A percentile compares a stretch with the other conserved stretches of the same genome.
Conservation (phyloP, 2,797 vertebrate genomes). For the Bradypus variegatus region DNA sequence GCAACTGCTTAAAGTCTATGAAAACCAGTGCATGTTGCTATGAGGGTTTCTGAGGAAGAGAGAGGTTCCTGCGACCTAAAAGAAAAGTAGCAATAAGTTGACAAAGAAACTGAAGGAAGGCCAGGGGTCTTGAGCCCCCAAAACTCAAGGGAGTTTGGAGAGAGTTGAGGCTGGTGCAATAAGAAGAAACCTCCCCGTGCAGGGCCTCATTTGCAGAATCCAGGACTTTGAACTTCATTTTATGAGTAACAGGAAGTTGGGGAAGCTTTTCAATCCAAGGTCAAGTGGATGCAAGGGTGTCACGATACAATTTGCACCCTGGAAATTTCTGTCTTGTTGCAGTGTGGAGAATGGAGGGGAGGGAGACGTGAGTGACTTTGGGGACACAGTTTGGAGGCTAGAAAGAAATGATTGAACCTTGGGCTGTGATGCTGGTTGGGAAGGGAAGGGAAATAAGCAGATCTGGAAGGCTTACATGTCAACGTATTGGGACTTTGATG, state of each 20-base stretch:
- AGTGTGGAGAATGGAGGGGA: background rate
- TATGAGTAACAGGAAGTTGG: background rate
- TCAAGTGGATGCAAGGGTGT: background rate
- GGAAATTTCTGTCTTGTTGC: background rate
- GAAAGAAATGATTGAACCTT: background rate
- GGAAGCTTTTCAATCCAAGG: background rate
- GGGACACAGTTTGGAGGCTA: background rate
- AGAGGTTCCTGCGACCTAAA: no score
- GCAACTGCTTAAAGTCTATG: fast-evolving
- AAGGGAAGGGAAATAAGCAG: background rate
- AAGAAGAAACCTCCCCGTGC: no score
- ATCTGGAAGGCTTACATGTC: background rate
- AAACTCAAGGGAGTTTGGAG: background rate
- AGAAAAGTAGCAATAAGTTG: no score
- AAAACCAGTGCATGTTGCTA: background rate
- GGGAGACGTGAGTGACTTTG: background rate
- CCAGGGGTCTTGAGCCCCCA: background rate
- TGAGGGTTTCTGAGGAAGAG: background rate
- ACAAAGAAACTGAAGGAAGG: background rate
- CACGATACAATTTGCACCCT: background rate
- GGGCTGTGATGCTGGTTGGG: background rate
- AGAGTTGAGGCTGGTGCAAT: background rate
- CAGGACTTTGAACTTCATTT: background rate
- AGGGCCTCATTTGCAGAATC: no score
- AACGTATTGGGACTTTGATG: background rate